Evolutionary conservation across 2,113 vertebrate genomes (phyloP), one percentile per base, ranked within the genome.

Genomic region (Hucho hucho): DNA sequence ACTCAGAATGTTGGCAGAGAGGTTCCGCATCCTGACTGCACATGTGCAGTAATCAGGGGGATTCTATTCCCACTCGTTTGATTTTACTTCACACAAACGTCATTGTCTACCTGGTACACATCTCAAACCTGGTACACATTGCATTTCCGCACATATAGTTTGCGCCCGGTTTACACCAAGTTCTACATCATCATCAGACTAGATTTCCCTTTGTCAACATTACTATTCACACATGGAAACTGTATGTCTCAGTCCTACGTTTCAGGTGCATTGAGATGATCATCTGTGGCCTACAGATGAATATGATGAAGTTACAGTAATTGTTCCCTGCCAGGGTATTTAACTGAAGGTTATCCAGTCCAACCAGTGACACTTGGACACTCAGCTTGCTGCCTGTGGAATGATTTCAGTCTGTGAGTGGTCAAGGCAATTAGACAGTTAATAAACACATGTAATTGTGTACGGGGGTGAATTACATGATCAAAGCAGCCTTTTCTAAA

Each of bases 1-100:
- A 85, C 79, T 88, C 78, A 65, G 47, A 24, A 28, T 77, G 69
- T 78, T 88, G 83, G 84, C 84, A 87, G 71, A 58, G n/a, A 28
- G 18, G 69, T 70, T 72, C 26, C n/a, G 75, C 68, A 66, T 77
- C 64, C 32, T 74, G 67, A 43, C 28, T 49, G 71, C 65, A 69
- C n/a, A 63, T 82, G 65, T 53, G 56, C 70, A 74, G 32, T 53
- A 65, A 72, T 76, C 66, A 63, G 72, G 79, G 81, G 83, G 84
- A 85, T 83, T 75, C 69, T 81, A 67, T 73, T 77, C 78, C 79
- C 49, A 72, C 67, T 70, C 25, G 65, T 59, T 75, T 80, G 77
- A 75, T 82, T 81, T 66, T 24, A 79, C 7, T 64, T 49, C 75
- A 18, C 78, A 56, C 68, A 83, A 29, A 75, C 82, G 64, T 79